Percentiles rank a stretch among this genome's conserved stretches.
Evolutionary conservation across 2,113 vertebrate genomes (phyloP).

Genomic region (Larimichthys crocea): DNA sequence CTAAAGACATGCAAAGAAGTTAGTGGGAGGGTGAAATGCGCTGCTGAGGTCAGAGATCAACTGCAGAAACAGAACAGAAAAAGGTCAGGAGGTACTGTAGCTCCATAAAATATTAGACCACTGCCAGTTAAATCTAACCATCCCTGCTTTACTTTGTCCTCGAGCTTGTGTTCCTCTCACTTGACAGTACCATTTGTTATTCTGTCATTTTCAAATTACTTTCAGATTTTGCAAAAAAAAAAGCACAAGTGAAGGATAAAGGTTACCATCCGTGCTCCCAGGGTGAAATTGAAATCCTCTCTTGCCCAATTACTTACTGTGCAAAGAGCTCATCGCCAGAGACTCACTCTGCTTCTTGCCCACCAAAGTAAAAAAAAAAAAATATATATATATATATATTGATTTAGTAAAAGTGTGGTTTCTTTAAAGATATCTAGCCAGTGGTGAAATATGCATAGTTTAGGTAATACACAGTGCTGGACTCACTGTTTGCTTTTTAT

Average conservation of each 20-base stretch:
- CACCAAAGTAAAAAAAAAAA: conserved; percentile 18
- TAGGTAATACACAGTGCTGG: background rate
- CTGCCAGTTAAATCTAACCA: conserved; percentile 5
- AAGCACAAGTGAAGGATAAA: conserved; percentile 60
- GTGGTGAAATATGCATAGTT: conserved; percentile 12
- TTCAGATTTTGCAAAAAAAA: conserved; percentile 77
- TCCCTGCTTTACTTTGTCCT: conserved; percentile 22
- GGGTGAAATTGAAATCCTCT: conserved; percentile 42
- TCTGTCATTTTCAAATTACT: conserved; percentile 75
- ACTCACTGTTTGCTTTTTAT: conserved; percentile 4
- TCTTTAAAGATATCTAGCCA: conserved; percentile 3
- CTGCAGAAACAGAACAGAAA: background rate
- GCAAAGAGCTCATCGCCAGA: conserved; percentile 3
- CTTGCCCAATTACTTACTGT: conserved; percentile 39
- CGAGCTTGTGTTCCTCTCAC: conserved; percentile 18
- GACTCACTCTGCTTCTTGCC: background rate
- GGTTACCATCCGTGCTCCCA: conserved; percentile 23
- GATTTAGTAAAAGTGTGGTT: conserved; percentile 9
- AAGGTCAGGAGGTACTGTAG: background rate
- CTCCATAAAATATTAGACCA: background rate
- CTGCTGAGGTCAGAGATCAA: conserved; percentile 9
- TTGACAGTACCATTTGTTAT: conserved; percentile 60
- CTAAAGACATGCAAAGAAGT: background rate
- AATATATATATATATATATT: background rate
- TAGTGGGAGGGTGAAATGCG: conserved; percentile 20